Base-by-base conservation (phyloP, 2,888 invertebrate species). In the Eumacrocentrus americanus region DNA sequence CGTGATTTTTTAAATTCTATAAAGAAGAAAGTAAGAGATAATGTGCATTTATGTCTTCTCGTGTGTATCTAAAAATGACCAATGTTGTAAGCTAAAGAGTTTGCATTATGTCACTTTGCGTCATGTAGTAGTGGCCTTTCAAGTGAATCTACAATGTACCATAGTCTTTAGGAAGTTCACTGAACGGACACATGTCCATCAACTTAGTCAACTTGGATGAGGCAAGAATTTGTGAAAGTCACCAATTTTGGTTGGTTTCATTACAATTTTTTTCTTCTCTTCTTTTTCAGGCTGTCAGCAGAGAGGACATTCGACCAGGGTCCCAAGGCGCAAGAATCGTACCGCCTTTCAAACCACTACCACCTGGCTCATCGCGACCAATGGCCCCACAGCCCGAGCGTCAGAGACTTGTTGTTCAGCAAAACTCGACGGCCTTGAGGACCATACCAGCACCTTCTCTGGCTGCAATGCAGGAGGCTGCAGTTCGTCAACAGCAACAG, bases 321-420 rank as follows among this genome's bases (percentile, higher is more conserved):
- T 23, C 38, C 11, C 63, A 65, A 57, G 61, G 48, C n/a, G 25
- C 47, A 6, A 60, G 63, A 50, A 52, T 52, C 14, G 87, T 93
- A 6, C 93, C 93, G 29, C 88, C 91, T 0, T 93, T 93, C 81
- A 90, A 86, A 74, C 92, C 92, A 0, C 84, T 92, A 65, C 91
- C 92, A 42, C 86, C 89, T 20, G 87, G 78, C 2, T 71, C 65
- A 3, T 61, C 69, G 3, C 70, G 80, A 9, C 80, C 80, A 2
- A 89, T 86, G 77, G 91, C 91, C 0, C 86, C 92, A 65, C 91
- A 91, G 51, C 87, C 89, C 29, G 88, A 79, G 63, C 75, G 71
- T 16, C 78, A 80, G 60, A 72, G 72, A 57, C 64, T 79, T 25
- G 70, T 78, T 0, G 77, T 81, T 1, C 81, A 80, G 53, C 76